Conservation (phyloP, 2,888 invertebrate species). For the Chloroclysta siterata region DNA sequence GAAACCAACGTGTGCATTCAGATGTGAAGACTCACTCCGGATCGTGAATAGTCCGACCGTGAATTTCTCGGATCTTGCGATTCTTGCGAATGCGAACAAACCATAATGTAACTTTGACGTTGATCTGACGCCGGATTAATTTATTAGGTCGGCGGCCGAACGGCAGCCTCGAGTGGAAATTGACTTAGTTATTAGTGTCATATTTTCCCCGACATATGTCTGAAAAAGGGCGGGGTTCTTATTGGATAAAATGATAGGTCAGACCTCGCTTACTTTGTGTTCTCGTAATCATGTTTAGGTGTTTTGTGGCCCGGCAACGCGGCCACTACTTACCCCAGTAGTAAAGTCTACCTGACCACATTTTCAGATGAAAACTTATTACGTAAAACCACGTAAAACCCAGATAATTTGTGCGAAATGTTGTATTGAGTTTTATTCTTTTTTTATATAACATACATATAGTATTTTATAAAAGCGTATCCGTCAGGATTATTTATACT, state of each 20-base stretch:
- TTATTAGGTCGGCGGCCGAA: constrained; percentile 62
- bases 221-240: constrained; percentile 48
- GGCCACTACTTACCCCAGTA: constrained; percentile 23
- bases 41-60: constrained; percentile 31
- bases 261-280: constrained; percentile 40
- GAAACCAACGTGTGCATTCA: constrained; percentile 24
- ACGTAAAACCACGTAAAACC: constrained; percentile 5
- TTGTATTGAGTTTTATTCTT: neutral
- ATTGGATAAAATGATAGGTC: constrained; percentile 45
- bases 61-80: constrained; percentile 30
- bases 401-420: constrained; percentile 4
- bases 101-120: constrained; percentile 66
- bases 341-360: constrained; percentile 21
- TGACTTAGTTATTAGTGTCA: constrained; percentile 71
- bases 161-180: constrained; percentile 60
- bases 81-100: constrained; percentile 32
- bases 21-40: constrained; percentile 27
- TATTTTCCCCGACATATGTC: constrained; percentile 65
- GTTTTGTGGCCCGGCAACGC: constrained; percentile 23
- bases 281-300: constrained; percentile 41
- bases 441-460: neutral
- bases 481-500: constrained; percentile 13
- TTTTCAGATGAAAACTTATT: constrained; percentile 24
- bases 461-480: neutral
- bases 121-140: constrained; percentile 77